A percentile compares a stretch with the other conserved stretches of the same genome.
phyloP scores from a whole-genome alignment of 37 sponge, comb jelly and placozoan species.

The Halichondria panicea region DNA sequence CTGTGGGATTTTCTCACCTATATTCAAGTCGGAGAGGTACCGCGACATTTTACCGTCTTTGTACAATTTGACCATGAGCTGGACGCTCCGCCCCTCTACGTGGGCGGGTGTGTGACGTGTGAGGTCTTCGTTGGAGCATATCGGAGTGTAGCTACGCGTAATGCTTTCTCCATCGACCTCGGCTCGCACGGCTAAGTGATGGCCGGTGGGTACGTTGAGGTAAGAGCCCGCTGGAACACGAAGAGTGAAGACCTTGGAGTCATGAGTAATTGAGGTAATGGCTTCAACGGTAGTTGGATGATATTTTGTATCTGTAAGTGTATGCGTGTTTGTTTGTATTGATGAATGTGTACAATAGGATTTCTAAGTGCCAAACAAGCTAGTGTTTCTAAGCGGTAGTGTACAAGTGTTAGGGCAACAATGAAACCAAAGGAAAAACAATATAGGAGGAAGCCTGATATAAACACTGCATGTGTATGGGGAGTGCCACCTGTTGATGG shows the following conservation, averaged over 20 bases:
- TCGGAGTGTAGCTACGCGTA: neutral
- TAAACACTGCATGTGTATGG: too few relatives aligned
- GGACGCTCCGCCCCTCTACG: constrained; percentile 20
- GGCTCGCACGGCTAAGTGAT: constrained; percentile 70
- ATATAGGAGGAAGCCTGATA: too few relatives aligned
- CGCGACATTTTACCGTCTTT: constrained; percentile 72
- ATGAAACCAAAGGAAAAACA: too few relatives aligned
- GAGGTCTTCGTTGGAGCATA: neutral
- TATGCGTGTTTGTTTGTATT: too few relatives aligned
- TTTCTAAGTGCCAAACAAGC: too few relatives aligned
- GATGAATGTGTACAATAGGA: too few relatives aligned
- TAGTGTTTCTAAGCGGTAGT: too few relatives aligned
- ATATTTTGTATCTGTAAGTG: constrained; percentile 44
- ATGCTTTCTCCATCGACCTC: constrained; percentile 35
- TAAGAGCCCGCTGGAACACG: constrained; percentile 54
- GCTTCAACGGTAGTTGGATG: constrained; percentile 37
- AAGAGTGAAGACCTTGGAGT: constrained; percentile 79
- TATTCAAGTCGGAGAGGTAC: constrained; percentile 40
- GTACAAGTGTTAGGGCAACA: too few relatives aligned
- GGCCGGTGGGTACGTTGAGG: constrained; percentile 77
- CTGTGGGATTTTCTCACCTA: constrained; percentile 22
- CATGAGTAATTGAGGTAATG: constrained; percentile 57
- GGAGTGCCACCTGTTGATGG: too few relatives aligned
- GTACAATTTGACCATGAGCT: constrained; percentile 85
- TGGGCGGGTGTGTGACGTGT: neutral